These are phyloP conservation scores for Sarcophaga peregrina DNA, from an alignment of 1,140 invertebrate genomes.

Conservation along the genomic window DNA sequence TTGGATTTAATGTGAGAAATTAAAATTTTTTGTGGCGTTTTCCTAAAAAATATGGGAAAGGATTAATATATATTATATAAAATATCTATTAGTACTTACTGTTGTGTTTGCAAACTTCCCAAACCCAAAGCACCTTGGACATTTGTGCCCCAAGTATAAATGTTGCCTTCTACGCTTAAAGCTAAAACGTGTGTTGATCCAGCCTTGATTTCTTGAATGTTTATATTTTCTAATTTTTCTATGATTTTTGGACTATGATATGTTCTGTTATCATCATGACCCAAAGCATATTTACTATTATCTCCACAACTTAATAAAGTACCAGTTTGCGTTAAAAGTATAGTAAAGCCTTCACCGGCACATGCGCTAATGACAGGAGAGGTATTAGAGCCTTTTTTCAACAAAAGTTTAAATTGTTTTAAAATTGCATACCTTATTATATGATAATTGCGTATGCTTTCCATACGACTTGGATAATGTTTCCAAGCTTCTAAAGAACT, in stretches of 20 bases:
- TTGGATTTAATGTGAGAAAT: conserved; percentile 67
- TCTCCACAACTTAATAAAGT: conserved; percentile 79
- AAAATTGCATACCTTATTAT: conserved; percentile 68
- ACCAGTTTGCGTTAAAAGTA: conserved; percentile 78
- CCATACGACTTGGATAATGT: conserved; percentile 71
- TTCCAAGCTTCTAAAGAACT: conserved; percentile 70
- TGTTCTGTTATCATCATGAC: conserved; percentile 75
- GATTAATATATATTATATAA: background rate
- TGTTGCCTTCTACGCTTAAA: conserved; percentile 71
- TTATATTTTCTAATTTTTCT: conserved; percentile 70
- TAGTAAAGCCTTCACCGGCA: conserved; percentile 72
- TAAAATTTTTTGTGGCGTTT: conserved; percentile 58
- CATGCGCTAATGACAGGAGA: conserved; percentile 62
- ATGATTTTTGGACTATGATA: conserved; percentile 74
- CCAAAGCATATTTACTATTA: conserved; percentile 74
- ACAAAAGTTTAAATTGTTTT: background rate
- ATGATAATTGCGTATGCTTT: conserved; percentile 72
- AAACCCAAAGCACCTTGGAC: conserved; percentile 74
- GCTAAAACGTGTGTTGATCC: conserved; percentile 77
- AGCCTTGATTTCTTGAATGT: conserved; percentile 74
- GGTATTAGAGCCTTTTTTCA: too few relatives aligned
- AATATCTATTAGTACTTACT: conserved; percentile 49
- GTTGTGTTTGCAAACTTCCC: conserved; percentile 70
- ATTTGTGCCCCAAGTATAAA: conserved; percentile 79
- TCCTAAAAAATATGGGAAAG: conserved; percentile 46